Conservation (phyloP, 2,797 vertebrate genomes). For the Thunnus albacares region DNA sequence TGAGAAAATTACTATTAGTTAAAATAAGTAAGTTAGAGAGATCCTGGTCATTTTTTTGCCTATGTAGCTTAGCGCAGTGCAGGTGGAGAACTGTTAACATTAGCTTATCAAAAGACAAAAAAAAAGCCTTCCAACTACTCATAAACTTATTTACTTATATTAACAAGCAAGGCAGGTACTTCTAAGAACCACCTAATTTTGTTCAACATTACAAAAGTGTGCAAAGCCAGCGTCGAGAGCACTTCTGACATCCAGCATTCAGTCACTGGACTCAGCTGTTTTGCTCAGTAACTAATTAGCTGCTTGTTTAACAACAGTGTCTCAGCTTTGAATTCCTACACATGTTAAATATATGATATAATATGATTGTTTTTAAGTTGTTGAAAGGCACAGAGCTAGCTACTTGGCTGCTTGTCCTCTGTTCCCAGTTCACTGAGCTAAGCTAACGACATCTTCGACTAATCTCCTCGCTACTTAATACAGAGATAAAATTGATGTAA, state of each 20-base stretch:
- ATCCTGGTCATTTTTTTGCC: neutral
- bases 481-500: neutral
- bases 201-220: neutral
- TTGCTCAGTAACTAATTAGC: neutral
- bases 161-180: no score
- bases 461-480: neutral
- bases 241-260: neutral
- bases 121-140: neutral
- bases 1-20: no score
- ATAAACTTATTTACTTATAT: neutral
- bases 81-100: neutral
- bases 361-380: neutral
- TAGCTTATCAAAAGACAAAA: neutral
- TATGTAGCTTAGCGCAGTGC: neutral
- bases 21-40: no score
- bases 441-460: neutral
- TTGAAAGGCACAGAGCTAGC: neutral
- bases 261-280: neutral
- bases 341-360: neutral
- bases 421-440: neutral
- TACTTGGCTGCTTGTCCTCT: neutral
- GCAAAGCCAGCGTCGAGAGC: neutral
- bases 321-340: neutral
- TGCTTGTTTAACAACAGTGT: neutral
- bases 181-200: neutral